These are phyloP conservation scores for Nasonovia ribisnigri DNA, from an alignment of 2,888 invertebrate species.

Conservation along the genomic window DNA sequence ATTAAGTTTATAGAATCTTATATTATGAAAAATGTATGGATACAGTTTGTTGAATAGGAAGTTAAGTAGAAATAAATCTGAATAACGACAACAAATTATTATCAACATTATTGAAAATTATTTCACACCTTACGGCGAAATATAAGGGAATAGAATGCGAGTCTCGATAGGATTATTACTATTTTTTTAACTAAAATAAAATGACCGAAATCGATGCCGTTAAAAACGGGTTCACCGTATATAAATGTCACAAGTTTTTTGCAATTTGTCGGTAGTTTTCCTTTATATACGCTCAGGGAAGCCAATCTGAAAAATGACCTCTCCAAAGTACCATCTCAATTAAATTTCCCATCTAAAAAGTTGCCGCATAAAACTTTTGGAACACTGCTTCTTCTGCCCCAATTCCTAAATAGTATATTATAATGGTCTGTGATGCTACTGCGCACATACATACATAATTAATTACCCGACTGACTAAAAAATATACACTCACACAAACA, in stretches of 20 bases:
- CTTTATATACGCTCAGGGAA: neutral
- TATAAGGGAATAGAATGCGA: neutral
- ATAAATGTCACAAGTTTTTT: neutral
- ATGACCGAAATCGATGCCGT: neutral
- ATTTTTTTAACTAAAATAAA: neutral
- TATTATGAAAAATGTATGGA: neutral
- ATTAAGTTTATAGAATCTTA: neutral
- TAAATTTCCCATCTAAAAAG: neutral
- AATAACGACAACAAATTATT: neutral
- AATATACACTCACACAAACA: neutral
- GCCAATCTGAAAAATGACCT: neutral
- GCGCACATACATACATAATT: neutral
- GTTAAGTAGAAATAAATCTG: neutral
- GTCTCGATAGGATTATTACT: neutral
- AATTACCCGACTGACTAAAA: neutral
- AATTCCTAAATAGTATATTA: constrained; percentile 1
- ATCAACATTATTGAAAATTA: neutral
- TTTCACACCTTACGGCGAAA: neutral
- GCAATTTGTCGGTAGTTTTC: neutral
- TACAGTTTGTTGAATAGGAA: neutral
- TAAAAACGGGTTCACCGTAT: neutral
- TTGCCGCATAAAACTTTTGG: neutral
- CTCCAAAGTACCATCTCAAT: neutral
- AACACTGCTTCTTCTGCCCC: neutral
- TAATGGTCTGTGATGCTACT: neutral